These are phyloP conservation scores for Drosophila leontia DNA, from an alignment of 1,140 invertebrate genomes.

Conservation along the genomic window DNA sequence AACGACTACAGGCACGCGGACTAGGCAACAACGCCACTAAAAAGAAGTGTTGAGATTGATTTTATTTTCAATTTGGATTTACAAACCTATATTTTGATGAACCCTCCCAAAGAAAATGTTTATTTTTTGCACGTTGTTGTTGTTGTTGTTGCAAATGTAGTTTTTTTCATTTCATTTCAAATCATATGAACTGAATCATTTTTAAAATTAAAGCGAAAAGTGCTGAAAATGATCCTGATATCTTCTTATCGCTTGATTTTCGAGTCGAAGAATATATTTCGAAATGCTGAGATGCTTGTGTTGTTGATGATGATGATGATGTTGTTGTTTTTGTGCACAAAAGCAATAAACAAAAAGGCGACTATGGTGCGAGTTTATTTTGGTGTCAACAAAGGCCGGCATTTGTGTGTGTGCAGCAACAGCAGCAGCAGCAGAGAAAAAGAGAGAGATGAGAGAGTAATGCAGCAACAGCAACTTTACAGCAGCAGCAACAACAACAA, in stretches of 20 bases:
- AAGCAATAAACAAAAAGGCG: conserved; percentile 28
- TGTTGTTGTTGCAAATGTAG: conserved; percentile 71
- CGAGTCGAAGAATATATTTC: conserved; percentile 31
- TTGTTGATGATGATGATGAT: conserved; percentile 78
- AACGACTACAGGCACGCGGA: neutral
- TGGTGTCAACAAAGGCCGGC: conserved; percentile 38
- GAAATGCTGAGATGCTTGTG: conserved; percentile 75
- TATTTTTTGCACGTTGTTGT: conserved; percentile 77
- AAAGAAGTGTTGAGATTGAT: neutral
- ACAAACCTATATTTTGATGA: neutral
- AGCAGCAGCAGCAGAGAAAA: neutral
- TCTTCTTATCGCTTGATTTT: conserved; percentile 20
- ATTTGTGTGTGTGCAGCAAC: conserved; percentile 8
- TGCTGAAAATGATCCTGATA: conserved; percentile 18
- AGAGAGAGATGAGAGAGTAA: conserved; percentile 28
- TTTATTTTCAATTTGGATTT: conserved; percentile 15
- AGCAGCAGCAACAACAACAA: conserved; percentile 29
- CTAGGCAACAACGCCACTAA: neutral
- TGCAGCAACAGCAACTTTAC: conserved; percentile 34
- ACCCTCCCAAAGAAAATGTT: conserved; percentile 12
- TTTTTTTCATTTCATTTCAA: conserved; percentile 26
- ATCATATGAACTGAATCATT: conserved; percentile 14
- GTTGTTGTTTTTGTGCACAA: conserved; percentile 77
- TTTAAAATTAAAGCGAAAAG: conserved; percentile 18
- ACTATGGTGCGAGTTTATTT: conserved; percentile 13